phyloP scores from a whole-genome alignment of 1,140 invertebrate species.

The Halotydeus destructor region DNA sequence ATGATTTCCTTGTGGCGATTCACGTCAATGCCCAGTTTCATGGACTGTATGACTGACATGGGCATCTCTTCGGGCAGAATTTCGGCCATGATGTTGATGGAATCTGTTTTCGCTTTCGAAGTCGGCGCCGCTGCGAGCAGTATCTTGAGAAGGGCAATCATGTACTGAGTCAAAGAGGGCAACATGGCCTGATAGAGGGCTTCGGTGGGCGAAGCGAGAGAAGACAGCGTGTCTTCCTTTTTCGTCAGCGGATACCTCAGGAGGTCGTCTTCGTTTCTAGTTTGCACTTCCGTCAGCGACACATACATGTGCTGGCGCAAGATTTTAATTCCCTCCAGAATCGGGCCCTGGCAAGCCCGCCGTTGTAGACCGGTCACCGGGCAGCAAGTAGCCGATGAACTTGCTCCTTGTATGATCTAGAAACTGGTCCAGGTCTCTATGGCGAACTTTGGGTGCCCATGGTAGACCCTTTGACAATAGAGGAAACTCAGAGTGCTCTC shows the following conservation, averaged over 20 bases:
- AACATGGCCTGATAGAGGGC: constrained; percentile 73
- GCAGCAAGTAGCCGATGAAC: constrained; percentile 78
- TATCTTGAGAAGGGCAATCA: constrained; percentile 92
- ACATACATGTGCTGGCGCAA: constrained; percentile 42
- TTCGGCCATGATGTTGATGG: constrained; percentile 94
- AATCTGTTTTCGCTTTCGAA: constrained; percentile 92
- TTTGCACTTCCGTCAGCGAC: constrained; percentile 31
- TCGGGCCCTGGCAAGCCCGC: constrained; percentile 80
- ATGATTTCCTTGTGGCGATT: constrained; percentile 98
- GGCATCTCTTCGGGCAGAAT: constrained; percentile 91
- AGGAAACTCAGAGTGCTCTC: constrained; percentile 13
- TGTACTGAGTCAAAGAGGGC: constrained; percentile 80
- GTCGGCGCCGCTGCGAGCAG: constrained; percentile 88
- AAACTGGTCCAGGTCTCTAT: constrained; percentile 76
- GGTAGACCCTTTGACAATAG: constrained; percentile 37
- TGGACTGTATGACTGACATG: constrained; percentile 86
- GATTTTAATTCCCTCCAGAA: constrained; percentile 79
- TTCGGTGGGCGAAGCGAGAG: constrained; percentile 43
- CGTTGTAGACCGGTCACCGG: constrained; percentile 41
- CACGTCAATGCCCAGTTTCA: constrained; percentile 89
- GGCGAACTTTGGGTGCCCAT: constrained; percentile 87
- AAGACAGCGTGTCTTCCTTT: constrained; percentile 8
- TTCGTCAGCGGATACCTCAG: constrained; percentile 28
- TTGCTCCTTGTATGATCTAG: constrained; percentile 73
- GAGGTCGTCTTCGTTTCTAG: constrained; percentile 31